Evolutionary conservation across 2,888 invertebrate species (phyloP).

Genomic region (Ligdia adustata): DNA sequence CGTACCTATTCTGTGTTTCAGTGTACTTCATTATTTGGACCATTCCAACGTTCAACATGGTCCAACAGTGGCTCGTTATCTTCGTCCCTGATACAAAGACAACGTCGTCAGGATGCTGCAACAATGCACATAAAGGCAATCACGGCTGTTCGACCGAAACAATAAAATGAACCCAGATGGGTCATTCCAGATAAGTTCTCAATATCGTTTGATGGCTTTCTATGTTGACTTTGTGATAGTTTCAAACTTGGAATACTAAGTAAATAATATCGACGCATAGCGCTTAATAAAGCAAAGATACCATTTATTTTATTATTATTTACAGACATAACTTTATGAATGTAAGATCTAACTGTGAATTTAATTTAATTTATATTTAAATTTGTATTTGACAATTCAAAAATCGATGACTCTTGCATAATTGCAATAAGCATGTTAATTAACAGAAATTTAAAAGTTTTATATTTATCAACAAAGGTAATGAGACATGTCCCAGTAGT

Average conservation of each 20-base stretch:
- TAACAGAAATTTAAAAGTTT: too few relatives aligned
- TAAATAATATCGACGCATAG: too few relatives aligned
- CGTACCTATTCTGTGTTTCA: neutral
- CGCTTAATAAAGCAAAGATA: too few relatives aligned
- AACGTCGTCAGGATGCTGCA: constrained; percentile 16
- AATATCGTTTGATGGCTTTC: constrained; percentile 22
- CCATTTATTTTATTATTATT: too few relatives aligned
- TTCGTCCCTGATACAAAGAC: constrained; percentile 16
- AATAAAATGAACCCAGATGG: constrained; percentile 33
- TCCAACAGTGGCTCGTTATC: constrained; percentile 12
- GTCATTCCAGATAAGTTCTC: constrained; percentile 29
- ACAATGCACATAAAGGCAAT: constrained; percentile 21
- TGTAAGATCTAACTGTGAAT: too few relatives aligned
- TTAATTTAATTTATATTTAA: too few relatives aligned
- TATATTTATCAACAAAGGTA: too few relatives aligned
- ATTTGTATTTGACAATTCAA: too few relatives aligned
- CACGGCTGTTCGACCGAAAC: constrained; percentile 17
- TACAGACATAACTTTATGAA: too few relatives aligned
- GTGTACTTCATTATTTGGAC: neutral
- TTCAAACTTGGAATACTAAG: constrained; percentile 1
- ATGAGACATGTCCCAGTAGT: too few relatives aligned
- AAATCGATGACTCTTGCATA: too few relatives aligned
- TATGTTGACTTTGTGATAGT: constrained; percentile 12
- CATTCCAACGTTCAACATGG: constrained; percentile 1
- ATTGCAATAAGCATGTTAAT: too few relatives aligned